Percentiles rank a stretch among this genome's conserved stretches.
These are phyloP conservation scores for Melipona quadrifasciata DNA, from an alignment of 1,140 invertebrate genomes.

Conservation along the genomic window DNA sequence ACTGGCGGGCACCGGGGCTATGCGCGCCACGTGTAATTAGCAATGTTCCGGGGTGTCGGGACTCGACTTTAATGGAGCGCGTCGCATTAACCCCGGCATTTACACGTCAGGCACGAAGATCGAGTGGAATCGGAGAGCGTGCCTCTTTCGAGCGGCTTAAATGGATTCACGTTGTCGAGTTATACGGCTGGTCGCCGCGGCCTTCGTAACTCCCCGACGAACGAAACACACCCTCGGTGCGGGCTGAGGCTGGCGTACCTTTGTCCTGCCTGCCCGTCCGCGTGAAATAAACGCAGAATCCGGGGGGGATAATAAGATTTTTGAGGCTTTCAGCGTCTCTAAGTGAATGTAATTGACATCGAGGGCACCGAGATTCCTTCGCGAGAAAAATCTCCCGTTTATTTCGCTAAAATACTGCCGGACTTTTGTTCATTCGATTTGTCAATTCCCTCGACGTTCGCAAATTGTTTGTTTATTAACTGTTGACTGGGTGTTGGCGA, in stretches of 20 bases:
- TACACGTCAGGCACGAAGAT: conserved; percentile 69
- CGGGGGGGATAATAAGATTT: neutral
- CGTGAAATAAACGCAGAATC: neutral
- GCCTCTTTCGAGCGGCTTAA: conserved; percentile 57
- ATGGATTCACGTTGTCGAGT: conserved; percentile 54
- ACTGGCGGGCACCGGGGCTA: conserved; percentile 55
- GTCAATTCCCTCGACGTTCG: too few relatives aligned
- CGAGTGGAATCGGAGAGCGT: conserved; percentile 63
- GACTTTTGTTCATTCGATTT: too few relatives aligned
- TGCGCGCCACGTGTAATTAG: conserved; percentile 71
- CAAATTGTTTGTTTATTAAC: too few relatives aligned
- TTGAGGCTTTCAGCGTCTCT: neutral
- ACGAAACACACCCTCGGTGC: neutral
- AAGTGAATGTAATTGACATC: neutral
- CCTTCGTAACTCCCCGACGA: conserved; percentile 13
- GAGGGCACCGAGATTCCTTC: neutral
- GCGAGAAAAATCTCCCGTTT: neutral
- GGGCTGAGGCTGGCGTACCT: neutral
- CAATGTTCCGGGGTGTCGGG: conserved; percentile 67
- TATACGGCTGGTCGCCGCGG: conserved; percentile 32
- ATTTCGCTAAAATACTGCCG: too few relatives aligned
- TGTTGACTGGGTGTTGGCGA: too few relatives aligned
- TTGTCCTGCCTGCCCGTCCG: neutral
- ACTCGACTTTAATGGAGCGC: conserved; percentile 73
- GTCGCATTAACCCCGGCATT: conserved; percentile 72